Base-by-base conservation (phyloP, 1,140 invertebrate genomes). In the Drosophila obscura region DNA sequence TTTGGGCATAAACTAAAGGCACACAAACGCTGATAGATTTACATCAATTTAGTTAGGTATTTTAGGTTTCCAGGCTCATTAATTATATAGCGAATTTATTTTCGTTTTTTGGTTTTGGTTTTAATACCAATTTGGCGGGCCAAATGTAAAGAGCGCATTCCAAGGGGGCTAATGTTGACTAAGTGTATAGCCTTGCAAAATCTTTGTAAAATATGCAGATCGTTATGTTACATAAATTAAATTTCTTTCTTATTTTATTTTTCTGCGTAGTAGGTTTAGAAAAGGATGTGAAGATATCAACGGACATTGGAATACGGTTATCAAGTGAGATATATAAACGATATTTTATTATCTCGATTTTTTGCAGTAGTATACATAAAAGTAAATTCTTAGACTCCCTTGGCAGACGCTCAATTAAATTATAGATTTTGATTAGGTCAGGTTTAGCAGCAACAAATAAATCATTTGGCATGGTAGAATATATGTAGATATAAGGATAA, bases 361-460 rank as follows among this genome's bases (percentile, higher is more conserved):
- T 35, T 11, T 35, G 3, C 31, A 35, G 9, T 9, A 11, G 2
- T 35, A 9, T 35, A 35, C 31, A 11, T 35, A 8, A 9, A 31
- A 7, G 8, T 31, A 31, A 31, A 7, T 45, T 11, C 6, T 8
- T n/a, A 31, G 13, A 24, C 6, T 4, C 0, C 11, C 15, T 50
- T 69, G 65, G 16, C 7, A n/a, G 24, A 9, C 45, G 44, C 64
- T 69, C 35, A 4, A 8, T 4, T 35, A 39, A 15, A n/a, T 13
- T 71, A 57, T 41, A 68, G 15, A 1, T 65, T 51, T 49, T 6
- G 16, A 4, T 57, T 65, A 35, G 60, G 8, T 80, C 76, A 66
- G 58, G 51, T 79, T 83, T 82, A 89, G 80, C 84, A 77, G 84
- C 76, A 89, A 87, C 71, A 73, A 73, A 88, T 87, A 87, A 88